Evolutionary conservation across 2,888 invertebrate species (phyloP).

Genomic region (Elgonia sp.): DNA sequence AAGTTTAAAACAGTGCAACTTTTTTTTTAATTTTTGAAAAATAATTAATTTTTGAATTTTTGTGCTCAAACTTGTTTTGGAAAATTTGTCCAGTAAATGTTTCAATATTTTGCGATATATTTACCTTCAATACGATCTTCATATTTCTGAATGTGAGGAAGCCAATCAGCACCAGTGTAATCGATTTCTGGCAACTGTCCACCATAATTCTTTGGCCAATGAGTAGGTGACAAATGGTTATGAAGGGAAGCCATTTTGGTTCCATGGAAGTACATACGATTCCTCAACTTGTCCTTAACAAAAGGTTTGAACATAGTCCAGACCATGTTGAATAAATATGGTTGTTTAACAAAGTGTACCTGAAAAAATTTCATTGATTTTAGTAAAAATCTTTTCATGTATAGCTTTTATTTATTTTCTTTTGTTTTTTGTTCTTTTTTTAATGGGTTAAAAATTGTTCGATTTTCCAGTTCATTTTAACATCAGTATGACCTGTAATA

Average conservation of each 20-base stretch:
- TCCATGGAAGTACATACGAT: conserved; percentile 94
- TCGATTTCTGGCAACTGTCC: conserved; percentile 92
- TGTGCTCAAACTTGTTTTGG: too few relatives aligned
- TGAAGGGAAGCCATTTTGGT: conserved; percentile 93
- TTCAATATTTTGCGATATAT: not conserved
- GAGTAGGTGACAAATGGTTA: conserved; percentile 90
- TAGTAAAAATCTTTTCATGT: too few relatives aligned
- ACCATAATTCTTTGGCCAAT: conserved; percentile 93
- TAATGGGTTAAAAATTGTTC: too few relatives aligned
- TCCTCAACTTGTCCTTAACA: conserved; percentile 92
- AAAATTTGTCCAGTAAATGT: too few relatives aligned
- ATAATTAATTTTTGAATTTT: too few relatives aligned
- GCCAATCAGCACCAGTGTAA: conserved; percentile 94
- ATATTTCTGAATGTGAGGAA: conserved; percentile 90
- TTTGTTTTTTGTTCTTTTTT: too few relatives aligned
- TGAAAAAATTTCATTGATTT: conserved; percentile 52
- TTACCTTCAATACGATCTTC: conserved; percentile 89
- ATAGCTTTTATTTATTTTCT: too few relatives aligned
- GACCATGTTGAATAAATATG: conserved; percentile 94
- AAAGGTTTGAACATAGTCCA: conserved; percentile 95
- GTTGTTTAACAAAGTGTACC: conserved; percentile 95
- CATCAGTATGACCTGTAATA: too few relatives aligned
- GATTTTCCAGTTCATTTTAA: too few relatives aligned
- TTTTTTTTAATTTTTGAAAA: too few relatives aligned
- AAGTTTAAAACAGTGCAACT: too few relatives aligned